phyloP scores from a whole-genome alignment of 2,888 invertebrate genomes.

The Drosophila antonietae region DNA sequence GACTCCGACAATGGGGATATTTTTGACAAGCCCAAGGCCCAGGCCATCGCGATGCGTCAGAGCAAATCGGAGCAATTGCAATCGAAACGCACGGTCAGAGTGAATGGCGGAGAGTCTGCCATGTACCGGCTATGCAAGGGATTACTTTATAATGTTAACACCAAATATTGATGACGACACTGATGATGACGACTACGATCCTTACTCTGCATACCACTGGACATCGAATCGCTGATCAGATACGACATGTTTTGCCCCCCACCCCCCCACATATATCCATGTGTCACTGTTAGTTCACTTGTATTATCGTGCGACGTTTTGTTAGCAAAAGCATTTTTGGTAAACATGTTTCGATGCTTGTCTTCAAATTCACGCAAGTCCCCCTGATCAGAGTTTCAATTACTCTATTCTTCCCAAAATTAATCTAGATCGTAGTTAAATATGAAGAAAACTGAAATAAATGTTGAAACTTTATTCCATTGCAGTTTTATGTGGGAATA shows the following conservation, averaged over 20 bases:
- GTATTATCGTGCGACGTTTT: not conserved
- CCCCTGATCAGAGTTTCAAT: no score
- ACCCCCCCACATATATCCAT: no score
- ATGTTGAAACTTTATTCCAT: no score
- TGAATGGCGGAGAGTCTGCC: not conserved
- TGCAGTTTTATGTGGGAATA: no score
- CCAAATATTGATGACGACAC: not conserved
- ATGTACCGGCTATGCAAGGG: slow-evolving; percentile 7
- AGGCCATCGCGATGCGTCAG: not conserved
- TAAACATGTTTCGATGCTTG: no score
- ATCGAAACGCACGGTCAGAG: rapidly evolving
- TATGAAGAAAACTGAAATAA: no score
- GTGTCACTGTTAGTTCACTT: not conserved
- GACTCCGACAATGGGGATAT: slow-evolving; percentile 1
- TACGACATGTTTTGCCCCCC: not conserved
- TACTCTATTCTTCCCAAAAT: no score
- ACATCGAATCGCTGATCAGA: not conserved
- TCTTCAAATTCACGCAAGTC: no score
- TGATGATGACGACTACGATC: not conserved
- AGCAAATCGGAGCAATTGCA: not conserved
- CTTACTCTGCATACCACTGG: not conserved
- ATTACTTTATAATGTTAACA: not conserved
- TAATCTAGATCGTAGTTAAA: no score
- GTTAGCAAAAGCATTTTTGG: not conserved
- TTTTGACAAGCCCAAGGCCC: not conserved